Evolutionary conservation across 2,113 vertebrate genomes (phyloP), one percentile per base, ranked within the genome.

Genomic region (Neotragus pygmaeus): DNA sequence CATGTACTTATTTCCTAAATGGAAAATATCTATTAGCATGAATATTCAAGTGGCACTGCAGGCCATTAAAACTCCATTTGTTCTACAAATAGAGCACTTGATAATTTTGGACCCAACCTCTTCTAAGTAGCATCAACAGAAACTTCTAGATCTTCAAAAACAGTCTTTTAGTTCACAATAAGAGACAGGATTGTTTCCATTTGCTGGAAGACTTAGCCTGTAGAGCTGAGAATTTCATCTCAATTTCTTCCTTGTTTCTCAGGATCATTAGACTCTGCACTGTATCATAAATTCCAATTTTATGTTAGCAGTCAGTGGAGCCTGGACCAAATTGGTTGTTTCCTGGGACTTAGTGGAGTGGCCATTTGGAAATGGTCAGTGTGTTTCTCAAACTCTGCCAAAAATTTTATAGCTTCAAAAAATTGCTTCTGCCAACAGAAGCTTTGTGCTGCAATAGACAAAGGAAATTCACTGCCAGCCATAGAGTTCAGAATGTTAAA

Each of bases 61-160:
- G 96, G 88, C 45, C 75, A 94, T 97, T 98, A 97, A 97, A 98
- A 96, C 64, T 30, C 39, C 91, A 89, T 98, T 98, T 98, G 80
- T 95, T 98, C 98, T 95, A 91, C 93, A 96, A 96, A 97, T 94
- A 93, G 84, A 98, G 66, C 33, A 43, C 53, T 81, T 13, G 88
- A 64, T 64, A 36, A 84, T 97, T 96, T 94, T n/a, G 55, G 3
- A 98, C 78, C 28, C 77, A 95, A 28, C n/a, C 88, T 92, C 96
- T 16, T 4, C 94, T 39, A 96, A 97, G 97, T 73, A 84, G 43
- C 30, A 62, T 58, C 77, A 21, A 77, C 3, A 30, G 88, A 96
- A 88, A 73, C 84, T 45, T 97, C 58, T 51, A 78, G 73, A 60
- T 80, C 57, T 88, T 95, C 55, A 84, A 83, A 91, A 64, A n/a